Evolutionary conservation across 1,140 invertebrate genomes (phyloP), one percentile per base, ranked within the genome.

Genomic region (Drosophila nikananu): DNA sequence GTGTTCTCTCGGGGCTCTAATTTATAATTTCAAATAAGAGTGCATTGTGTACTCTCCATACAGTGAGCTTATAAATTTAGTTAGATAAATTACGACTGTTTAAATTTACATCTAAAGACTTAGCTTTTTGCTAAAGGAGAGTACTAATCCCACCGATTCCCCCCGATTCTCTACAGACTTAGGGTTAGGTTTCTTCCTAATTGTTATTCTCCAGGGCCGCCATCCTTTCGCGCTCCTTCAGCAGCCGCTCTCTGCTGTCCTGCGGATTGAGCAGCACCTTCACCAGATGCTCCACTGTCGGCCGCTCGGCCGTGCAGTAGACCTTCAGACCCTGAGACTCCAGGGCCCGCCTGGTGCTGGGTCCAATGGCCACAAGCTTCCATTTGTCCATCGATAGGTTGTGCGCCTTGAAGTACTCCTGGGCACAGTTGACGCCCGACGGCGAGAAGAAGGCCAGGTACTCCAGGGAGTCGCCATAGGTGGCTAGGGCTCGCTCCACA

Each of bases 391-490:
- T 62, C 23, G 62, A 21, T 0, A 91, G 58, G 30, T 86, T 79
- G 21, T 79, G 78, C 8, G 79, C 68, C 32, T 65, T 77, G 23
- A 92, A 91, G 64, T 91, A 89, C 25, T 93, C 87, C 25, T 77
- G 32, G 3, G 81, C 80, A 59, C 83, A 93, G 44, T 91, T 92
- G 4, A 93, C 91, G 1, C 94, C 94, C 0, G 94, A 95, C 0
- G 94, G 94, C 39, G 94, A 94, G 58, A 95, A 95, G 86, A 94
- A 95, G 9, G 94, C 94, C 68, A 95, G 78, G 52, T 93, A 94
- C 44, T 93, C 93, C 0, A 94, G 92, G 32, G 92, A 93, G 2
- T 92, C 80, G 1, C 92, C 81, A 4, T 60, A 46, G 25, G 60
- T 42, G 42, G 93, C 91, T 9, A 95, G 72, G n/a, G 93, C 93